A percentile compares a stretch with the other conserved stretches of the same genome.
phyloP scores from a whole-genome alignment of 2,888 invertebrate genomes.

The Aspidapion aeneum region DNA sequence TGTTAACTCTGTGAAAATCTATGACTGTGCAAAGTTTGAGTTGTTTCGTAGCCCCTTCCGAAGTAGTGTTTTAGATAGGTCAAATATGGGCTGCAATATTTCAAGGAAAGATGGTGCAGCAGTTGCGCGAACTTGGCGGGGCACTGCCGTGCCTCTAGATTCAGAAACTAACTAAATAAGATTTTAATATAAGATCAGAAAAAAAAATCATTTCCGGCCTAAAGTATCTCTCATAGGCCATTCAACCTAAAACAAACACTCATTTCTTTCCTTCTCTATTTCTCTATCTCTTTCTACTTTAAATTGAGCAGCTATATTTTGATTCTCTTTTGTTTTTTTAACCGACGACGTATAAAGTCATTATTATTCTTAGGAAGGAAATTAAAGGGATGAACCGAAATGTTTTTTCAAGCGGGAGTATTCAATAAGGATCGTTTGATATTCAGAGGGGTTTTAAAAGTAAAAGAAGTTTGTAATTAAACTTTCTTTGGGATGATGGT shows the following conservation, averaged over 20 bases:
- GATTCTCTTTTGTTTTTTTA: constrained; percentile 28
- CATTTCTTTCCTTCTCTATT: not conserved
- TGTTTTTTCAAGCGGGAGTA: constrained; percentile 5
- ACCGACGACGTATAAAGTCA: constrained; percentile 30
- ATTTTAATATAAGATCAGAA: too few relatives aligned
- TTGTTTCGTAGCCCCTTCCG: too few relatives aligned
- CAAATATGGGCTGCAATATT: too few relatives aligned
- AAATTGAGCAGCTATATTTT: not conserved
- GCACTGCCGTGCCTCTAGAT: too few relatives aligned
- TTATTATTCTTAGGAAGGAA: constrained; percentile 26
- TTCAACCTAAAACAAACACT: not conserved
- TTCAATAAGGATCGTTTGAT: not conserved
- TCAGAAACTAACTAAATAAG: too few relatives aligned
- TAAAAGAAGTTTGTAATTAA: not conserved
- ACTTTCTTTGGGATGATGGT: not conserved
- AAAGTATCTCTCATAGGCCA: not conserved
- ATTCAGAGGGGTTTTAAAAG: not conserved
- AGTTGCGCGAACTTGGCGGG: too few relatives aligned
- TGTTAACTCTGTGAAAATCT: too few relatives aligned
- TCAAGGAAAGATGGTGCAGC: too few relatives aligned
- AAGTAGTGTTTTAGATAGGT: too few relatives aligned
- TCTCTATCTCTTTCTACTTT: not conserved
- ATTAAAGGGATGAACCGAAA: constrained; percentile 22
- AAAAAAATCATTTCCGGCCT: too few relatives aligned
- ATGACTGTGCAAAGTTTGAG: too few relatives aligned